These are phyloP conservation scores for Eristalis tenax DNA, from an alignment of 2,888 invertebrate genomes.

Conservation along the genomic window DNA sequence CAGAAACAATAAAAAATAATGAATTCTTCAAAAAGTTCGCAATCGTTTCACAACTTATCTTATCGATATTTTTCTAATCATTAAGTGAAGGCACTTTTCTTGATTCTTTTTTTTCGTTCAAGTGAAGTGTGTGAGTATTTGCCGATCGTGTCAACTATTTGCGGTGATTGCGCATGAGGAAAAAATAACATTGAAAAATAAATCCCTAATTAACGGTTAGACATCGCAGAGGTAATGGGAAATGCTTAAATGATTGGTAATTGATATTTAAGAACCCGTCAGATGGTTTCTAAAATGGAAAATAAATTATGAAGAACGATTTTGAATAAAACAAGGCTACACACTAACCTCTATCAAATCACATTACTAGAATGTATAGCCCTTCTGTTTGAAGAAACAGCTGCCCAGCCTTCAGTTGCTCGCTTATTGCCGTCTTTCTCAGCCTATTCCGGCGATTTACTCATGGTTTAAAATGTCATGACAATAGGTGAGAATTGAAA, in stretches of 20 bases:
- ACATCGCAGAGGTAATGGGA: constrained; percentile 4
- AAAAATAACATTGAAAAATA: constrained; percentile 3
- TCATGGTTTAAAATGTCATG: too few species aligned
- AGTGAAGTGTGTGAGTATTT: constrained; percentile 26
- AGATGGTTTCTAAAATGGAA: too few species aligned
- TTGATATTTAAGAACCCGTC: background rate
- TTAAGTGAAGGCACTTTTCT: constrained; percentile 9
- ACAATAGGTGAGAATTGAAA: too few species aligned
- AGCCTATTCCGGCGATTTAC: too few species aligned
- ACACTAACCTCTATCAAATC: too few species aligned
- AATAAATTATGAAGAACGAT: too few species aligned
- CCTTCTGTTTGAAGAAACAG: too few species aligned
- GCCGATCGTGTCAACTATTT: background rate
- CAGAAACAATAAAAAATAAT: constrained; percentile 33
- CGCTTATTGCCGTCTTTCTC: too few species aligned
- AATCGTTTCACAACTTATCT: constrained; percentile 48
- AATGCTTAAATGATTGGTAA: constrained; percentile 5
- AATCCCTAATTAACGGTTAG: constrained; percentile 3
- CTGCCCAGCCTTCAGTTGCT: too few species aligned
- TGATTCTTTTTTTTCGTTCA: background rate
- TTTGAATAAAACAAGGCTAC: too few species aligned
- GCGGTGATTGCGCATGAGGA: constrained; percentile 28
- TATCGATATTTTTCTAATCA: constrained; percentile 59
- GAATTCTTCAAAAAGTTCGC: constrained; percentile 31
- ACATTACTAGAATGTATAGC: too few species aligned